Evolutionary conservation across 1,140 invertebrate genomes (phyloP), one percentile per base, ranked within the genome.

Genomic region (Lepidostoma basale): DNA sequence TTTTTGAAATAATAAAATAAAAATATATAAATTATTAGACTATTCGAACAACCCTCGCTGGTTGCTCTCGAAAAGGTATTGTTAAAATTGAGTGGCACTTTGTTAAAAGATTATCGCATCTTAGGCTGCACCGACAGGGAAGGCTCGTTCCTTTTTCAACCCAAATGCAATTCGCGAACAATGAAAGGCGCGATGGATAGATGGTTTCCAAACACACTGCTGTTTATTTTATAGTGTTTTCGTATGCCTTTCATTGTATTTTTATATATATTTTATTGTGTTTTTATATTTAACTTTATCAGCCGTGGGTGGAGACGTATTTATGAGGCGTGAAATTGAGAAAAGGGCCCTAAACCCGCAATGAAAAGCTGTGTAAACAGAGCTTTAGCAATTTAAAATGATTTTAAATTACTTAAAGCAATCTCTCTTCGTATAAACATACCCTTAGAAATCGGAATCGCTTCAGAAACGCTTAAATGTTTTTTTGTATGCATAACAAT

Each of bases 81-180:
- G 52, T 56, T 56, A 56, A 56, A 18, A 20, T 20, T 45, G 42
- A 56, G 26, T 56, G 52, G 16, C 52, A 56, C 14, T 30, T 56
- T 56, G 52, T 18, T 56, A 56, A 56, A 56, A 56, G 26, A 56
- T 30, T 56, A 30, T 28, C 28, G 25, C 28, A 3, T 56, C 52
- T 16, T 12, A 33, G 16, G 52, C 9, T 16, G 0, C 28, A 8
- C 18, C 22, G 23, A 47, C 44, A 47, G 9, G 20, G 20, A 10
- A 5, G 20, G 20, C 23, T 23, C 12, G 10, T 25, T 49, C 26
- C 6, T 18, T 12, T 5, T 5, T 33, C 12, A 33, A 12, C 30
- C 30, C 28, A 20, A 45, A 45, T 45, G 8, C 18, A 16, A 30
- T 56, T 56, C 20, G 52, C 28, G 14, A 14, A 56, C 52, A 56